Conservation (phyloP, 53 echinoderm and acorn worm genomes). For the Mesocentrotus franciscanus region DNA sequence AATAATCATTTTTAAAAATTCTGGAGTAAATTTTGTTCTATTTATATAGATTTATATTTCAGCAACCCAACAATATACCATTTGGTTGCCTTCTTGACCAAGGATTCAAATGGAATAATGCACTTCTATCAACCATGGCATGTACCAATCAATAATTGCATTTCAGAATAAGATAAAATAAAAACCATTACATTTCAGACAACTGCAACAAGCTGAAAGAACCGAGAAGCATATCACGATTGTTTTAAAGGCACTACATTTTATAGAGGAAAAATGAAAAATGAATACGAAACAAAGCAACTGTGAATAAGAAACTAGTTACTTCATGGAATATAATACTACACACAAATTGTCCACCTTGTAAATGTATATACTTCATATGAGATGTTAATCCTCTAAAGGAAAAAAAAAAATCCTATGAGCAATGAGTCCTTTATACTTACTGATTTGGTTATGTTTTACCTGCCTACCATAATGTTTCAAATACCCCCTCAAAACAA, state of each 20-base stretch:
- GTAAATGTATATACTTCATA: too few relatives aligned
- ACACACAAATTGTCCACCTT: too few relatives aligned
- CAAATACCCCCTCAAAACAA: background rate
- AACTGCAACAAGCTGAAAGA: background rate
- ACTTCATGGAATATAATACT: too few relatives aligned
- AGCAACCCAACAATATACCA: background rate
- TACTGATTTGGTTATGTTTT: too few relatives aligned
- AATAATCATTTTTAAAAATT: background rate
- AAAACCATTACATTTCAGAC: background rate
- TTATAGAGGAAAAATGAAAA: too few relatives aligned
- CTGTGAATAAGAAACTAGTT: too few relatives aligned
- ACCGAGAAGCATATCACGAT: background rate
- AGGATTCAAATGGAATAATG: background rate
- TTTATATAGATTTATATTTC: background rate
- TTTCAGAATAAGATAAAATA: slow-evolving; percentile 1
- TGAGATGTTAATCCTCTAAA: too few relatives aligned
- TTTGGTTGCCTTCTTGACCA: background rate
- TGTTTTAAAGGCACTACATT: too few relatives aligned
- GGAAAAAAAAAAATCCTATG: background rate
- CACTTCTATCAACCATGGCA: background rate
- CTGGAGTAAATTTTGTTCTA: background rate
- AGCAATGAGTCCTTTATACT: background rate
- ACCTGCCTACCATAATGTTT: too few relatives aligned
- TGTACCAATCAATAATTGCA: background rate
- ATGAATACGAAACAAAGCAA: too few relatives aligned